Conservation (phyloP, 2,888 invertebrate genomes). For the Andrena marginata region DNA sequence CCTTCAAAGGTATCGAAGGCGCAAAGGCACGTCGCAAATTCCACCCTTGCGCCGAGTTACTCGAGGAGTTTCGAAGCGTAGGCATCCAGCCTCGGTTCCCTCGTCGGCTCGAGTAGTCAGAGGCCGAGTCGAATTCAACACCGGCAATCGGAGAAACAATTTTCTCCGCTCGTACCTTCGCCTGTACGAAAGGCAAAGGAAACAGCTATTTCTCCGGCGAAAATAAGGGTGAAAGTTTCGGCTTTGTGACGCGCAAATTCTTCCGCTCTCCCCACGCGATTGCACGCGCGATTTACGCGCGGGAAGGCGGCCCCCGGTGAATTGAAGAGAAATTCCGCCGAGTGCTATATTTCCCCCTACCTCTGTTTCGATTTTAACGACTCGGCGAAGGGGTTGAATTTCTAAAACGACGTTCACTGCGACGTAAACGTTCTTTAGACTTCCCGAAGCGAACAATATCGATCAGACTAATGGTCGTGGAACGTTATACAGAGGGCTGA, state of each 20-base stretch:
- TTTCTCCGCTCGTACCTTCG: conserved; percentile 41
- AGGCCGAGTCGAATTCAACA: conserved; percentile 49
- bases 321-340: not conserved
- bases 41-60: not conserved
- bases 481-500: too few relatives aligned
- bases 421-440: not conserved
- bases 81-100: conserved; percentile 25
- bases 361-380: not conserved
- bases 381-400: not conserved
- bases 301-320: not conserved
- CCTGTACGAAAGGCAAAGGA: conserved; percentile 33
- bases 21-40: conserved; percentile 18
- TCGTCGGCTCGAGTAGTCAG: conserved; percentile 25
- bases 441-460: too few relatives aligned
- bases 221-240: conserved; percentile 44
- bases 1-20: not conserved
- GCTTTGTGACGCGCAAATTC: conserved; percentile 22
- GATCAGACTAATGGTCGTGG: too few relatives aligned
- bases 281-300: conserved; percentile 27
- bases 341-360: not conserved
- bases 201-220: conserved; percentile 38
- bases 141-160: conserved; percentile 59
- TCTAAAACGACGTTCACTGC: not conserved
- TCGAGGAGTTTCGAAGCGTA: conserved; percentile 38
- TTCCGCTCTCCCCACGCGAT: not conserved